Conservation (phyloP, 2,797 vertebrate species). For the Scolopax bukidnonensis region DNA sequence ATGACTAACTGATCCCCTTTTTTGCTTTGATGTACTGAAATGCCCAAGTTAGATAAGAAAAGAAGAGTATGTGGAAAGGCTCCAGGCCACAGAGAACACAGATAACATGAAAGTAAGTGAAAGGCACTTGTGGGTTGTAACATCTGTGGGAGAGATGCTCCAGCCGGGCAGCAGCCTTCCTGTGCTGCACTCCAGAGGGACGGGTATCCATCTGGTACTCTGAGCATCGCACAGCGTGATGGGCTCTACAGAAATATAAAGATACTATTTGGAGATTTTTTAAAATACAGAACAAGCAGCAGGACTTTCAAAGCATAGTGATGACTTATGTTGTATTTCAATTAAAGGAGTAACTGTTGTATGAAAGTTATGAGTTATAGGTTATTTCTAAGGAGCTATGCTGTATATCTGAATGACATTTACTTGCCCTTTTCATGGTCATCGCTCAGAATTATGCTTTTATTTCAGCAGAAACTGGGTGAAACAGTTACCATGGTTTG, state of each 20-base stretch:
- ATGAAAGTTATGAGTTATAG: not conserved
- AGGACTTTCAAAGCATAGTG: not conserved
- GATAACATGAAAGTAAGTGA: constrained; percentile 25
- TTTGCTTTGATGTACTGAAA: constrained; percentile 30
- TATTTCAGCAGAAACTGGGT: not conserved
- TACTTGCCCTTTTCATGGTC: not conserved
- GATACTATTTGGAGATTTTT: not conserved
- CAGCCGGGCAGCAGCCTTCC: not conserved
- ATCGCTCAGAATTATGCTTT: not conserved
- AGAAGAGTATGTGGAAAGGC: not conserved
- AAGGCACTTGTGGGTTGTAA: constrained; percentile 3
- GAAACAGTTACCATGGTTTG: not conserved
- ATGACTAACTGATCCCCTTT: not conserved
- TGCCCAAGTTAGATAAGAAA: constrained; percentile 9
- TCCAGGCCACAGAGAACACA: constrained; percentile 16
- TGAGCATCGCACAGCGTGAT: not conserved
- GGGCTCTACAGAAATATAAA: not conserved
- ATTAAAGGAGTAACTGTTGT: not conserved
- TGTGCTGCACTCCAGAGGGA: not conserved
- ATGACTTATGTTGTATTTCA: not conserved
- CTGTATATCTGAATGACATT: not conserved
- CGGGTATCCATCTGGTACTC: not conserved
- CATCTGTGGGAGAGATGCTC: not conserved
- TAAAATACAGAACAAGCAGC: not conserved
- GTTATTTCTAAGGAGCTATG: not conserved